Evolutionary conservation across 2,797 vertebrate species (phyloP), one percentile per base, ranked within the genome.

Genomic region (Iguana delicatissima): DNA sequence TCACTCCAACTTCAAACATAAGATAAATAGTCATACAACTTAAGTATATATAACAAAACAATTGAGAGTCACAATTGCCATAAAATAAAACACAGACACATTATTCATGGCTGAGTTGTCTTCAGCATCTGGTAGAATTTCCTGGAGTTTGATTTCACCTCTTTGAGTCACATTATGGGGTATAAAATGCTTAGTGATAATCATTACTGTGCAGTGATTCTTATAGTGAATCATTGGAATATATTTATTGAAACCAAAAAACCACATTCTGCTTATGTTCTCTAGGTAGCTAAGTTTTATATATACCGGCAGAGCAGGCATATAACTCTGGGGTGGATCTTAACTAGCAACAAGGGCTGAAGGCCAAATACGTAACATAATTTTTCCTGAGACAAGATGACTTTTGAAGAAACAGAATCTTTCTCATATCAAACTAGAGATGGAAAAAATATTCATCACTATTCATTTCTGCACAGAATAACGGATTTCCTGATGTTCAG

Each of bases 21-120:
- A 96, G 93, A 93, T 93, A 90, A 96, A 95, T 89, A 95, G 93
- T 85, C 38, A 18, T 86, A 20, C 83, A 92, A 89, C 16, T 16
- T 35, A 67, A 1, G 8, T 55, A 55, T 14, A 32, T 82, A 94
- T 93, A 95, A 95, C 93, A 96, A 95, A 95, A 93, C 86, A 83
- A 95, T 92, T 95, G 93, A 95, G 90, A 77, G 89, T 67, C 1
- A 87, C 80, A 90, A 89, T 94, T 94, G 94, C 92, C 91, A 93
- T 86, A 52, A 82, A 74, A 81, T 8, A 94, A 96, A 92, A 89
- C 90, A 62, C 93, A 93, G 84, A 86, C 89, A 86, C 85, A 80
- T 1, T 0, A 76, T 86, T 74, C 89, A 89, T 0, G 26, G 64
- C 67, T 50, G 4, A 12, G 46, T 72, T 62, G 89, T 77, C 92